Percentiles rank a stretch among this genome's conserved stretches.
Conservation (phyloP, 2,888 invertebrate species). For the Papilio gigon region DNA sequence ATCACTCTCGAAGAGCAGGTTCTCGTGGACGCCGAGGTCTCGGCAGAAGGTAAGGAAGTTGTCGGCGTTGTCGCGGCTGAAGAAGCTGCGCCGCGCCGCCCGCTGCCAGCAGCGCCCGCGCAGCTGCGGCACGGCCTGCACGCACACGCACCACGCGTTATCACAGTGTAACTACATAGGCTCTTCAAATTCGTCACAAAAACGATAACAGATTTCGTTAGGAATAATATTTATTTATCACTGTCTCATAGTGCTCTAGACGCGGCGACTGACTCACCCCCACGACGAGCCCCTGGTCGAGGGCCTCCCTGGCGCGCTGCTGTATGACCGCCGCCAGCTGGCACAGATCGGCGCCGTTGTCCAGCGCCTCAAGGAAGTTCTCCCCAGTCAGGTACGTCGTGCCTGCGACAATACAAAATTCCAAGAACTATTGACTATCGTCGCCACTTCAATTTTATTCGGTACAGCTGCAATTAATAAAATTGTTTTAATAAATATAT, state of each 20-base stretch:
- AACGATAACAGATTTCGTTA: background rate
- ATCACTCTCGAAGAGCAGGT: conserved; percentile 94
- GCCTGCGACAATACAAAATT: conserved; percentile 81
- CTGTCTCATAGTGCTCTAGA: background rate
- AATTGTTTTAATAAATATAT: too few relatives aligned
- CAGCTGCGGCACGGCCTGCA: conserved; percentile 86
- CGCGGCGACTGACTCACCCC: conserved; percentile 72
- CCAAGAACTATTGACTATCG: background rate
- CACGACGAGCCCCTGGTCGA: conserved; percentile 83
- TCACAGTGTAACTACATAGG: background rate
- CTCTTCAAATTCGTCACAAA: background rate
- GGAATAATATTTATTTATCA: background rate
- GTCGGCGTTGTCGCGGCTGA: conserved; percentile 93
- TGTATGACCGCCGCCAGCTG: conserved; percentile 91
- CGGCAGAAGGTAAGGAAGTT: conserved; percentile 94
- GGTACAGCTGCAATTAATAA: background rate
- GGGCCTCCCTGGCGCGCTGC: conserved; percentile 86
- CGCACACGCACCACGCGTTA: background rate
- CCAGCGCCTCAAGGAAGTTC: conserved; percentile 90
- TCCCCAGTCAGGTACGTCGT: conserved; percentile 88
- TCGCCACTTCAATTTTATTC: background rate
- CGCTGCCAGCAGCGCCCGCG: conserved; percentile 91
- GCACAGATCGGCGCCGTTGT: conserved; percentile 92
- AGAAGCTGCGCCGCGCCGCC: conserved; percentile 92
- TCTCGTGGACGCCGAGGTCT: conserved; percentile 92